phyloP scores from a whole-genome alignment of 2,113 vertebrate genomes.

The Tylochromis polylepis region DNA sequence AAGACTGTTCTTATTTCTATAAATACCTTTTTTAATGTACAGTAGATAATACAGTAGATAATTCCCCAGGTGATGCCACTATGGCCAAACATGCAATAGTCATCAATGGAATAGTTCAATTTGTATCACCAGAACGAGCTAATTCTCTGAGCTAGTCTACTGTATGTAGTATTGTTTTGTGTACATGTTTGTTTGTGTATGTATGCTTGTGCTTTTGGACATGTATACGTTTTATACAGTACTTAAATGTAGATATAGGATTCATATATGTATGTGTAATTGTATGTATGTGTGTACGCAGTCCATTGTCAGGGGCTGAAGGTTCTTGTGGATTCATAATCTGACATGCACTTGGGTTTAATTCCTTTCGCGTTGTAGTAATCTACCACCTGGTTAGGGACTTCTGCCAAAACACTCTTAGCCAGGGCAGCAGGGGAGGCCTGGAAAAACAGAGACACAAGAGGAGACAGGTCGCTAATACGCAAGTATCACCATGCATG shows the following conservation, averaged over 20 bases:
- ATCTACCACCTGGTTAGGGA: conserved; percentile 99
- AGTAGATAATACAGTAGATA: conserved; percentile 74
- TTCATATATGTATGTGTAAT: conserved; percentile 58
- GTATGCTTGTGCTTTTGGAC: conserved; percentile 47
- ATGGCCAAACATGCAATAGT: conserved; percentile 89
- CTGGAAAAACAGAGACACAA: conserved; percentile 74
- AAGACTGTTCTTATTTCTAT: conserved; percentile 75
- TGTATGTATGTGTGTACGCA: conserved; percentile 46
- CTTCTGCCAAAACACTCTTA: conserved; percentile 97
- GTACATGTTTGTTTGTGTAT: conserved; percentile 20
- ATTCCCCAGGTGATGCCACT: conserved; percentile 75
- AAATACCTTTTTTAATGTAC: conserved; percentile 82
- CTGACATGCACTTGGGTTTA: conserved; percentile 93
- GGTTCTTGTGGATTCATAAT: conserved; percentile 93
- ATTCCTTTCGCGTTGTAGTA: conserved; percentile 98
- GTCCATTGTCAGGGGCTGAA: conserved; percentile 86
- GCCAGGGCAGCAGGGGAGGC: conserved; percentile 95
- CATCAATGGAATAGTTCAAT: conserved; percentile 73
- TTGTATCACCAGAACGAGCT: conserved; percentile 82
- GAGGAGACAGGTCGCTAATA: conserved; percentile 37
- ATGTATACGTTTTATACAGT: conserved; percentile 44
- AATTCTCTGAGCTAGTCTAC: conserved; percentile 69
- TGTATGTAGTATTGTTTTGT: conserved; percentile 28
- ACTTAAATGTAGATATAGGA: conserved; percentile 30
- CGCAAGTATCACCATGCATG: not conserved